These are phyloP conservation scores for Panthera leo DNA, from an alignment of 2,113 vertebrate species.

Conservation along the genomic window DNA sequence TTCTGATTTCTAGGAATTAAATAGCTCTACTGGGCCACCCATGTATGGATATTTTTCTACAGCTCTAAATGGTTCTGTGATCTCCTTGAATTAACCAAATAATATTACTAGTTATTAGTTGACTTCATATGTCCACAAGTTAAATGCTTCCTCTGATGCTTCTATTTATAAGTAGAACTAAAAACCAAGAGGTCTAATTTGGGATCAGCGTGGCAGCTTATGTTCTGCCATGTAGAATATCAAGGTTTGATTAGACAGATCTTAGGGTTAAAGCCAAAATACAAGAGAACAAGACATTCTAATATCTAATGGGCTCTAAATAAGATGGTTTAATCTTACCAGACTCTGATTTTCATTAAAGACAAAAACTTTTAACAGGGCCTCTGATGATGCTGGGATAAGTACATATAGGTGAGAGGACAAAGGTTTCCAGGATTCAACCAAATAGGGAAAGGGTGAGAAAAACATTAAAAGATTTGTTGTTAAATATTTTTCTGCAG, in stretches of 20 bases:
- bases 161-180: conserved; percentile 65
- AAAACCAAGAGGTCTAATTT: conserved; percentile 62
- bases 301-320: neutral
- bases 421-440: neutral
- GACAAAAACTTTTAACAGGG: neutral
- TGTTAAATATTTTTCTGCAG: neutral
- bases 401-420: neutral
- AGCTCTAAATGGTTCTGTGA: conserved; percentile 9
- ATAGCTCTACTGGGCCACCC: neutral
- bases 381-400: neutral
- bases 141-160: conserved; percentile 52
- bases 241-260: conserved; percentile 59
- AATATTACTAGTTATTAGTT: conserved; percentile 9
- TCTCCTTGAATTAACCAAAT: conserved; percentile 1
- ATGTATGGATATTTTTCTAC: conserved; percentile 20
- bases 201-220: conserved; percentile 52
- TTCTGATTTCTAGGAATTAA: conserved; percentile 41
- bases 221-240: conserved; percentile 41
- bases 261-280: conserved; percentile 33
- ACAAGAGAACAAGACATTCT: conserved; percentile 52
- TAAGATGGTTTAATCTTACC: neutral
- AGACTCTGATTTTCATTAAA: neutral
- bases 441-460: neutral
- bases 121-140: neutral
- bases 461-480: conserved; percentile 7